Percentiles rank a stretch among this genome's conserved stretches.
These are phyloP conservation scores for Calvadosia cruxmelitensis DNA, from an alignment of 30 jellyfish, hydroid and myxozoan species.

Conservation along the genomic window DNA sequence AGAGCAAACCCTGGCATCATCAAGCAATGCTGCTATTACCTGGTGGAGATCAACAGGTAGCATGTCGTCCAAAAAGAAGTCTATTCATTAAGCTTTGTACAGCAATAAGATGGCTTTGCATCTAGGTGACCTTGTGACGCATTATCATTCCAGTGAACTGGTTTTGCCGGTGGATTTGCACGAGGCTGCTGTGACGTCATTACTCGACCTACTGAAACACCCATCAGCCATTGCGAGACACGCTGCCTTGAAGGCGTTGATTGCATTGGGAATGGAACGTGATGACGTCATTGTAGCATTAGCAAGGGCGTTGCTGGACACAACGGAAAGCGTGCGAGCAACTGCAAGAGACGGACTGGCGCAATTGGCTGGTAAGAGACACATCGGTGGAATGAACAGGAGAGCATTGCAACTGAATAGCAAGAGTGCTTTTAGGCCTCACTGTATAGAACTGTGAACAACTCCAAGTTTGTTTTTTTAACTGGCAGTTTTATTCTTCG, in stretches of 20 bases:
- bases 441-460: too few species aligned
- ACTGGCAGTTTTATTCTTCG: too few species aligned
- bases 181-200: neutral
- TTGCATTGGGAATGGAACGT: constrained; percentile 9
- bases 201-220: neutral
- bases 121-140: too few species aligned
- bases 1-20: neutral
- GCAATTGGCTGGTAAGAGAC: neutral
- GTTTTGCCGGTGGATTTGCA: neutral
- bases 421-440: too few species aligned
- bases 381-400: too few species aligned
- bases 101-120: too few species aligned
- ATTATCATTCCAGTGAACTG: neutral
- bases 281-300: constrained; percentile 14
- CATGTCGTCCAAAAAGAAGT: neutral
- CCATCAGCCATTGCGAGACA: neutral
- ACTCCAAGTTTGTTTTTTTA: too few species aligned
- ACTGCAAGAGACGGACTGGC: constrained; percentile 24
- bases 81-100: too few species aligned
- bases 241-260: constrained; percentile 8
- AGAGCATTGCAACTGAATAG: too few species aligned
- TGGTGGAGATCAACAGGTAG: neutral
- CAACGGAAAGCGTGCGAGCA: constrained; percentile 13
- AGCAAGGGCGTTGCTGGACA: constrained; percentile 16
- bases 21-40: neutral